Base-by-base conservation (phyloP, 2,113 vertebrate species). In the Bucco capensis region DNA sequence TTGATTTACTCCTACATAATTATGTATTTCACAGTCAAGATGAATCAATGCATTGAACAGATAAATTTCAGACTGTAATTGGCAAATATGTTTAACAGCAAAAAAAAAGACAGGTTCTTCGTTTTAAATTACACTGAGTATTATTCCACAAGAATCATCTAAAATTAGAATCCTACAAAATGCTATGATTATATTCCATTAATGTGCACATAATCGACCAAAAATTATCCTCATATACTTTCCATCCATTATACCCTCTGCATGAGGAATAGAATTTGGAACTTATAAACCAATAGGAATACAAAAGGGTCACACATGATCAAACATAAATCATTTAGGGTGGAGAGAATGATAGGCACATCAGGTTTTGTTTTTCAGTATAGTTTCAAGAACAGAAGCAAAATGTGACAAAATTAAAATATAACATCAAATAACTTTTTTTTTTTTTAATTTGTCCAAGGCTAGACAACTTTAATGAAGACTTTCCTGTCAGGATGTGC, bases 1-100 rank as follows among this genome's bases (percentile, higher is more conserved):
- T 95, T 87, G 14, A 89, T 90, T 83, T 95, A 86, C 24, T 83
- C 37, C 67, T 84, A 72, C 56, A 64, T 83, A 95, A 86, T 83
- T 88, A 83, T 14, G 3, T 69, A 76, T 90, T 84, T 87, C 51
- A 56, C 22, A 93, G 54, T 92, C 71, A 93, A 92, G 44, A 89
- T 84, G 56, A 93, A 88, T 93, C 37, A 92, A 89, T 25, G 9
- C 42, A 71, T 79, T 84, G 44, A 77, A 81, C 30, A 82, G 40
- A 65, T 49, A 92, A 90, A 91, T 79, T 35, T 40, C 61, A 77
- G 49, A 30, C 22, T 50, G 71, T 54, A 87, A 65, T 11, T 91
- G 80, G 49, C 19, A 83, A 94, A 77, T 91, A 88, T 0, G 0
- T 47, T 90, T 67, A 19, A 42, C 57, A 80, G 50, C 10, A 89